Conservation (phyloP, 2,113 vertebrate species). For the Chaetodon trifascialis region DNA sequence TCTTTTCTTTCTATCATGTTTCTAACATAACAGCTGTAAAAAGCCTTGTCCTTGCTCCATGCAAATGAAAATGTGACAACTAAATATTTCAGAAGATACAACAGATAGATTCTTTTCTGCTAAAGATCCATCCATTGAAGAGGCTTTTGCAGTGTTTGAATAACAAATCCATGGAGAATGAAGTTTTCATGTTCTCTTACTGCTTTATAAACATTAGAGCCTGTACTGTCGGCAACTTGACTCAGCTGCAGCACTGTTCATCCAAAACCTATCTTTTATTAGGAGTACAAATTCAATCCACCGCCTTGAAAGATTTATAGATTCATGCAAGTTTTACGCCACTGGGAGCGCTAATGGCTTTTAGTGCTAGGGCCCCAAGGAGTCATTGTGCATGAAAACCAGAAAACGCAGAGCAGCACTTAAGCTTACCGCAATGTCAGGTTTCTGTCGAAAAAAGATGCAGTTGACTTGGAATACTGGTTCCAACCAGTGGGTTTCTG, state of each 20-base stretch:
- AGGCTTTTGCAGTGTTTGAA: conserved; percentile 66
- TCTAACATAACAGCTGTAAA: conserved; percentile 31
- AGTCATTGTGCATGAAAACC: conserved; percentile 87
- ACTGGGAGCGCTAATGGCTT: conserved; percentile 91
- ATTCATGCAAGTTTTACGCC: conserved; percentile 93
- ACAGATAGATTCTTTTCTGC: conserved; percentile 69
- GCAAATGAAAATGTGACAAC: conserved; percentile 60
- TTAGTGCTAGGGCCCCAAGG: conserved; percentile 86
- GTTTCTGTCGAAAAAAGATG: conserved; percentile 79
- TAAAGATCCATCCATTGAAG: conserved; percentile 72
- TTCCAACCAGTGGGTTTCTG: conserved; percentile 50
- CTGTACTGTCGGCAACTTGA: conserved; percentile 74
- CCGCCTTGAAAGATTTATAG: conserved; percentile 91
- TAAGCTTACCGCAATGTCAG: conserved; percentile 81
- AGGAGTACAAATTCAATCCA: conserved; percentile 85
- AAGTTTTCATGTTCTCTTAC: conserved; percentile 82
- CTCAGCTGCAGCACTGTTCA: conserved; percentile 78
- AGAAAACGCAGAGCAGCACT: conserved; percentile 81
- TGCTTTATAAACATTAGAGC: conserved; percentile 87
- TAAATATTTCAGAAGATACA: conserved; percentile 77
- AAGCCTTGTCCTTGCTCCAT: conserved; percentile 29
- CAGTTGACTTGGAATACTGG: conserved; percentile 58
- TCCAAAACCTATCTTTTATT: conserved; percentile 84
- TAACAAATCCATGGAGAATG: conserved; percentile 83
- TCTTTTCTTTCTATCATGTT: conserved; percentile 20